phyloP scores from a whole-genome alignment of 2,113 vertebrate species.

The Sarotherodon lohbergeri region DNA sequence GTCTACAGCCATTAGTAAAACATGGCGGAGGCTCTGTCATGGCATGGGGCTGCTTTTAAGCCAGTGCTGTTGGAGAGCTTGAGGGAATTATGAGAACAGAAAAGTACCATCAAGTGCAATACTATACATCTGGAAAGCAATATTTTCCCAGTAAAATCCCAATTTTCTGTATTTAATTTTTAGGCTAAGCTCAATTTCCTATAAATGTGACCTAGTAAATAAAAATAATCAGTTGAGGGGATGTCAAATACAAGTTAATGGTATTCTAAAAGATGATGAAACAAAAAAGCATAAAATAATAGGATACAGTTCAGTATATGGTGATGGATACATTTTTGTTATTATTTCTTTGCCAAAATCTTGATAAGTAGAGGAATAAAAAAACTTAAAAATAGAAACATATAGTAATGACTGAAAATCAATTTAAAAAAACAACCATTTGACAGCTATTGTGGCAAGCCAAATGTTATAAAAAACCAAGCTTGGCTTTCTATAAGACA shows the following conservation, averaged over 20 bases:
- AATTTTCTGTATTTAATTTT: too few relatives aligned
- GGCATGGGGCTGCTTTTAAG: background rate
- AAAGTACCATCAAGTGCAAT: background rate
- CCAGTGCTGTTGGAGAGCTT: too few relatives aligned
- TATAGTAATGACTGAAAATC: rapidly evolving
- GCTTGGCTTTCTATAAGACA: background rate
- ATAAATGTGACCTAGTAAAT: background rate
- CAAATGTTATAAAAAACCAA: background rate
- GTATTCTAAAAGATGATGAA: background rate
- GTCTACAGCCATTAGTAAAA: background rate
- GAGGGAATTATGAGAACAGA: background rate
- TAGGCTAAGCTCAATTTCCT: background rate
- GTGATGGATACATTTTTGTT: background rate
- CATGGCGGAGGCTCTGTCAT: background rate
- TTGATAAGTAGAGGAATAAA: background rate
- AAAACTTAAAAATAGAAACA: background rate
- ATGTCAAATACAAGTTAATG: background rate
- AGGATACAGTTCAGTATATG: background rate
- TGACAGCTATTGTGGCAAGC: background rate
- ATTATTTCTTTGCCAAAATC: background rate
- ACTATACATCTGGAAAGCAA: background rate
- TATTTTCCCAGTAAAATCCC: too few relatives aligned
- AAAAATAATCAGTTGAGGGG: background rate
- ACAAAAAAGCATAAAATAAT: background rate
- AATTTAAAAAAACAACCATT: background rate